phyloP scores from a whole-genome alignment of 53 echinoderm and acorn worm species.

The Echinarachnius parma region DNA sequence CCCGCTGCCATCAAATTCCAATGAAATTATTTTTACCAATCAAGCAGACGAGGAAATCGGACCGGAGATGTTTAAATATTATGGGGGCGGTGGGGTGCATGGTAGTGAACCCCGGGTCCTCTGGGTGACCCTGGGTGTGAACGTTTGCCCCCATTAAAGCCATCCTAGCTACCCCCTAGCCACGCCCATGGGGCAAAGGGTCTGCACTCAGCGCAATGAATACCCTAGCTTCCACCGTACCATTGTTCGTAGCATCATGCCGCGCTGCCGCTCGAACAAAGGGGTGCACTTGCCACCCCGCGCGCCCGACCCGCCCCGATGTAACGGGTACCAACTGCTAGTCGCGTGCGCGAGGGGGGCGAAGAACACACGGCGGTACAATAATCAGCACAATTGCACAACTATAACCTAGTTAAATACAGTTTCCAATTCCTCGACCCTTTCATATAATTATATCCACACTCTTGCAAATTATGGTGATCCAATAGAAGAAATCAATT shows the following conservation, averaged over 20 bases:
- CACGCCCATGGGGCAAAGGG: slow-evolving; percentile 45
- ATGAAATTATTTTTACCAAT: slow-evolving; percentile 28
- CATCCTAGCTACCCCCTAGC: slow-evolving; percentile 4
- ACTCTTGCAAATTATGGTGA: no score
- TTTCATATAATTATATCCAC: no score
- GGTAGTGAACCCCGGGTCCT: not conserved
- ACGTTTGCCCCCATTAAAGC: slow-evolving; percentile 38
- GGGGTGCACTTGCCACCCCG: slow-evolving; percentile 14
- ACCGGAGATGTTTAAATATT: no score
- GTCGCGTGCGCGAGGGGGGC: slow-evolving; percentile 25
- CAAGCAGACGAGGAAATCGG: not conserved
- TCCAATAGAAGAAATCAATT: no score
- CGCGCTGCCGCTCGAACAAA: slow-evolving; percentile 16
- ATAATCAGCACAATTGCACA: no score
- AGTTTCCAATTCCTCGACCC: no score
- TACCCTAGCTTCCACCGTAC: slow-evolving; percentile 13
- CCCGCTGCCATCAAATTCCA: no score
- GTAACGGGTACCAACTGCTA: slow-evolving; percentile 43
- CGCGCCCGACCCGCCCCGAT: slow-evolving; percentile 1
- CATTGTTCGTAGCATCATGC: slow-evolving; percentile 31
- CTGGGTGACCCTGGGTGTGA: slow-evolving; percentile 22
- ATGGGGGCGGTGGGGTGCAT: no score
- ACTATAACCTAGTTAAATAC: no score
- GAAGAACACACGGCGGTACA: no score
- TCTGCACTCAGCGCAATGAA: slow-evolving; percentile 20